Evolutionary conservation across 2,888 invertebrate genomes (phyloP), one percentile per base, ranked within the genome.

Genomic region (Elmis aenea): DNA sequence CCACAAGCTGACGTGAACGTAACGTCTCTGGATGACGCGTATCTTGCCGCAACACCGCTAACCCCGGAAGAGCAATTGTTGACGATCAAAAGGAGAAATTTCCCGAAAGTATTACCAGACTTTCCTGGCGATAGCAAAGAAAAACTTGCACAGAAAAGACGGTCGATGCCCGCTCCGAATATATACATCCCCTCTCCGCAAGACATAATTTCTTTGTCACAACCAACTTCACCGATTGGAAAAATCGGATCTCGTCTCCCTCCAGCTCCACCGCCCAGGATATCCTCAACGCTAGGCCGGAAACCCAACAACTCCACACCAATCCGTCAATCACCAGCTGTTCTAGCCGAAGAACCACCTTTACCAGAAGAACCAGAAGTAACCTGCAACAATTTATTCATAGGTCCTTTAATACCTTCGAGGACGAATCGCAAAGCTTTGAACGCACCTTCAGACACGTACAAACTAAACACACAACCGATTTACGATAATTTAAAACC

Each of bases 91-190:
- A 73, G 83, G 38, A 71, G 85, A 50, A 89, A 88, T 59, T 89
- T 82, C 58, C 89, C 89, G 0, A 89, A 89, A 72, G 89, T 89
- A 1, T 61, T 89, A 16, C 89, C 89, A n/a, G 87, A 87, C 63
- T 76, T 83, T 51, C 78, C 79, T 1, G 71, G 51, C 21, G 47
- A 52, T 8, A 55, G 55, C 8, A 52, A 66, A 36, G 62, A 63
- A 44, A 54, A 59, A 5, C 47, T 61, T 35, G 52, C 58, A 11
- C 58, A 57, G 46, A 81, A 81, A 54, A 67, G 81, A n/a, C 66
- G 80, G 33, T 81, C 81, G 1, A 67, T 83, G 60, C 83, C 83
- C 45, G 77, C 78, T 2, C 67, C 69, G 30, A 59, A 59, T 37
- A 30, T 55, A 30, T 61, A 61, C 2, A 58, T 65, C 38, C 54